Evolutionary conservation across 2,888 invertebrate species (phyloP).

Genomic region (Eilema sororculum): DNA sequence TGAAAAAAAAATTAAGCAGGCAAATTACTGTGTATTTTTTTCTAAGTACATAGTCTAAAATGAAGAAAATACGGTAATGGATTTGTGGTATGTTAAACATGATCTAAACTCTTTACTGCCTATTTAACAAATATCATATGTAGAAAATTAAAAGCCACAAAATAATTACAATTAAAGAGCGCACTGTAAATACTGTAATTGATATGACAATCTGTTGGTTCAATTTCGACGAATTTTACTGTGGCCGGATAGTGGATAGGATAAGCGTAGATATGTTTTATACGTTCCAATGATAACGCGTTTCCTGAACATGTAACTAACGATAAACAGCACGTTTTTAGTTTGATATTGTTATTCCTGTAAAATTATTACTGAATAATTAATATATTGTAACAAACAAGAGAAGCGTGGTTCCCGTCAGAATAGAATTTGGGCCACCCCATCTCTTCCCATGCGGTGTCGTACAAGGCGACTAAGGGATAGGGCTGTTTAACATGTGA

Average conservation of each 20-base stretch:
- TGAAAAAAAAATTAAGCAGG: too few species aligned
- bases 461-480: too few species aligned
- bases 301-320: slow-evolving; percentile 49
- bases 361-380: too few species aligned
- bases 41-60: too few species aligned
- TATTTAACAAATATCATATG: not conserved
- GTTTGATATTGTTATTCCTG: slow-evolving; percentile 28
- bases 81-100: not conserved
- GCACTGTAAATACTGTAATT: slow-evolving; percentile 2
- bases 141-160: not conserved
- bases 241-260: slow-evolving; percentile 41
- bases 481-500: too few species aligned
- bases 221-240: slow-evolving; percentile 34
- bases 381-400: too few species aligned
- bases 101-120: not conserved
- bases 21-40: too few species aligned
- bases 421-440: too few species aligned
- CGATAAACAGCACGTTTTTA: slow-evolving; percentile 39
- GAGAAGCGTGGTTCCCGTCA: too few species aligned
- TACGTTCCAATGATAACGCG: slow-evolving; percentile 48
- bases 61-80: too few species aligned
- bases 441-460: too few species aligned
- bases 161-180: not conserved
- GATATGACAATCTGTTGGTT: slow-evolving; percentile 15
- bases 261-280: slow-evolving; percentile 38